Percentiles rank a stretch among this genome's conserved stretches.
Evolutionary conservation across 2,888 invertebrate species (phyloP).

Genomic region (Xylocampa areola): DNA sequence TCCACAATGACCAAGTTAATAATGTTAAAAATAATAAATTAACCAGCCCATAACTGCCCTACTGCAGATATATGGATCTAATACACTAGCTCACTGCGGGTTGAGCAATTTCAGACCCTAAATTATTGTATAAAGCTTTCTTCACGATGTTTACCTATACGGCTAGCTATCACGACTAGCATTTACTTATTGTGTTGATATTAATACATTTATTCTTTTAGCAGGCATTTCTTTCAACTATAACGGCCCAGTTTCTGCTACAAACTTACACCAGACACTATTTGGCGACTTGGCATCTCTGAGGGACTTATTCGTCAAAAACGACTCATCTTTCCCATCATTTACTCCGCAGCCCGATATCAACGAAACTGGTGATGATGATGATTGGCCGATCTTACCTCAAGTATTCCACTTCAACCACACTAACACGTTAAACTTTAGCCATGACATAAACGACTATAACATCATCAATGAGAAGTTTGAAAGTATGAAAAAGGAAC

Average conservation of each 20-base stretch:
- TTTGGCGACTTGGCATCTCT: constrained; percentile 39
- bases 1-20: no score
- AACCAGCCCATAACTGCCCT: no score
- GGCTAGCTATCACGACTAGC: no score
- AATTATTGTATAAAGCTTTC: no score
- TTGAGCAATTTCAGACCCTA: no score
- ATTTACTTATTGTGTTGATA: neutral
- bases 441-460: constrained; percentile 25
- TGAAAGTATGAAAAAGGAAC: constrained; percentile 7
- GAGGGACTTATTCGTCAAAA: constrained; percentile 21
- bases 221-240: constrained; percentile 17
- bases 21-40: no score
- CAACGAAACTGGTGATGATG: neutral
- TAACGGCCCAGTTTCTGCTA: neutral
- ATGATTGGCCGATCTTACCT: neutral
- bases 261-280: constrained; percentile 29
- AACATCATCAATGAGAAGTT: constrained; percentile 15
- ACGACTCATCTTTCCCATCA: neutral
- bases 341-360: neutral
- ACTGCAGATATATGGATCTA: no score
- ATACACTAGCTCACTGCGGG: no score
- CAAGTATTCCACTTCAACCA: neutral
- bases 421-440: constrained; percentile 1
- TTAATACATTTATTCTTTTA: neutral
- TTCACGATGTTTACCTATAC: no score